These are phyloP conservation scores for Apotomis betuletana DNA, from an alignment of 2,888 invertebrate genomes.

Conservation along the genomic window DNA sequence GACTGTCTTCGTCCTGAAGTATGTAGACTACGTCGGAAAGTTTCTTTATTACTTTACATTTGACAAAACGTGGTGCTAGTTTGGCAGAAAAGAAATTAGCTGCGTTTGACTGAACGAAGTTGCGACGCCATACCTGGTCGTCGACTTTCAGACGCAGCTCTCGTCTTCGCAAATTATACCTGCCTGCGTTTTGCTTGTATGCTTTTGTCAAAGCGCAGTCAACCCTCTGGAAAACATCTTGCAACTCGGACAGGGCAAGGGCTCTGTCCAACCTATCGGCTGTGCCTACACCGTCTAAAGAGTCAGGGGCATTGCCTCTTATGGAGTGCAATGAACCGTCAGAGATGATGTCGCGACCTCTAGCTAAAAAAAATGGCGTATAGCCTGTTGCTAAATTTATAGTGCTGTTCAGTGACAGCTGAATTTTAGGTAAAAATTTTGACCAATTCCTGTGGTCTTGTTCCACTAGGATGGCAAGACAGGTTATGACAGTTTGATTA, in stretches of 20 bases:
- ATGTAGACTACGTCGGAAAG: too few relatives aligned
- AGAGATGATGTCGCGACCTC: slow-evolving; percentile 1
- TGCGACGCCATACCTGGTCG: neutral
- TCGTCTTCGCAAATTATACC: neutral
- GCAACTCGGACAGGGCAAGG: neutral
- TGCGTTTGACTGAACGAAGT: neutral
- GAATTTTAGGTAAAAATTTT: slow-evolving; percentile 1
- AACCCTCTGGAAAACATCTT: neutral
- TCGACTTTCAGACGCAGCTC: slow-evolving; percentile 4
- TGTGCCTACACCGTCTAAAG: neutral
- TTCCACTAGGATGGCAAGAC: too few relatives aligned
- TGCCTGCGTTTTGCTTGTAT: slow-evolving; percentile 5
- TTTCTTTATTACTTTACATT: too few relatives aligned
- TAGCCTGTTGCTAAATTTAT: slow-evolving; percentile 7
- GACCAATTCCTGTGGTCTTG: too few relatives aligned
- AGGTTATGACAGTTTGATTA: too few relatives aligned
- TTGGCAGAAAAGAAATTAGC: too few relatives aligned
- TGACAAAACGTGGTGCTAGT: too few relatives aligned
- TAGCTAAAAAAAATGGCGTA: slow-evolving; percentile 1
- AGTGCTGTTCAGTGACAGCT: neutral
- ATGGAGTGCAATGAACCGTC: slow-evolving; percentile 2
- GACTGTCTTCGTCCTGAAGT: neutral
- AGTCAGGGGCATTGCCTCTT: neutral
- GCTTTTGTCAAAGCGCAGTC: neutral
- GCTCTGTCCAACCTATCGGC: too few relatives aligned